Evolutionary conservation across 2,888 invertebrate species (phyloP).

Genomic region (Steinernema scapterisci): DNA sequence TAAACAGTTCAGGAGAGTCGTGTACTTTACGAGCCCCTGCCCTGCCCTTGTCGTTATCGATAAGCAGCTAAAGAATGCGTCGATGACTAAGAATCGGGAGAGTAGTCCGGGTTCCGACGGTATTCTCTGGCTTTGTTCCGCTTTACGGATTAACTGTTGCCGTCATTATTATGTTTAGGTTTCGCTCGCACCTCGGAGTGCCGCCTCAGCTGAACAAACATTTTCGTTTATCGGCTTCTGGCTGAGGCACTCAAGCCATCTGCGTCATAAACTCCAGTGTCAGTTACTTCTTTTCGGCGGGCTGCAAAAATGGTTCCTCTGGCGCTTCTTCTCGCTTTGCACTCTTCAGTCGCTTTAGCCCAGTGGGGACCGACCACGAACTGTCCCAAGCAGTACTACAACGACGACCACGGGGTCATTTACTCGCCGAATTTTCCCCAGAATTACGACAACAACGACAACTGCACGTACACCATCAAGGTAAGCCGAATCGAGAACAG

Average conservation of each 20-base stretch:
- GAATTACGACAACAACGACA: not conserved
- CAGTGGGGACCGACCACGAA: not conserved
- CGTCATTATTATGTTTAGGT: too few relatives aligned
- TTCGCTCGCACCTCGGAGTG: not conserved
- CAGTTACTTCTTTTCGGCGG: too few relatives aligned
- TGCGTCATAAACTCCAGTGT: not conserved
- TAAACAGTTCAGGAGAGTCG: too few relatives aligned
- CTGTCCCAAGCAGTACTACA: not conserved
- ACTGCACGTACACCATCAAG: not conserved
- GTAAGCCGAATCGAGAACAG: not conserved
- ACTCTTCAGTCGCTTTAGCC: too few relatives aligned
- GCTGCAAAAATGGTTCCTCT: not conserved
- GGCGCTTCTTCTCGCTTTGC: not conserved
- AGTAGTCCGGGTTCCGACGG: too few relatives aligned
- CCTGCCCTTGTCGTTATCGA: too few relatives aligned
- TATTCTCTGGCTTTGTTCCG: too few relatives aligned
- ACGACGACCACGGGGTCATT: not conserved
- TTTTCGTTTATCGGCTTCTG: not conserved
- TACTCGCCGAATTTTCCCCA: not conserved
- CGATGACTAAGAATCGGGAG: too few relatives aligned
- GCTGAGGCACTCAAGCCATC: not conserved
- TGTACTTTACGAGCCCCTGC: too few relatives aligned
- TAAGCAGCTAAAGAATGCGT: too few relatives aligned
- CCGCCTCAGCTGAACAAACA: conserved; percentile 11
- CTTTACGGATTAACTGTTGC: too few relatives aligned